Base-by-base conservation (phyloP, 2,888 invertebrate species). In the Actias luna region DNA sequence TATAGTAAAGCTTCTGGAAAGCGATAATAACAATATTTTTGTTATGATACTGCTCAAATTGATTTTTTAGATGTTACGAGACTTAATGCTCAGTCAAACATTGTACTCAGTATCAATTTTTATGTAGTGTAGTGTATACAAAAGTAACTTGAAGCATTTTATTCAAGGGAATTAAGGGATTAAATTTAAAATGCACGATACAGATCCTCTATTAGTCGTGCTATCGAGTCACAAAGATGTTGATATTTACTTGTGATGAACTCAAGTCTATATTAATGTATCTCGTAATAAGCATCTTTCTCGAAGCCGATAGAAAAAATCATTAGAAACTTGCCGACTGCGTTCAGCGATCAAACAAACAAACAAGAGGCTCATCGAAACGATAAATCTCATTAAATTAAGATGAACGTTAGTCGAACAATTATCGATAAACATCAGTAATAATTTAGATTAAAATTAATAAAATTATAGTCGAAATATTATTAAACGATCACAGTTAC, bases 121-220 rank as follows among this genome's bases (percentile, higher is more conserved):
- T 81, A 74, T 76, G 69, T 82, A 33, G 75, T 88, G 82, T 76
- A 78, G 78, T 83, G 77, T 82, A 84, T 69, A 85, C 84, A 83
- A 77, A 79, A 79, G 71, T 77, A 76, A 77, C 72, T 78, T 80
- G 72, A 77, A 79, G 75, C 72, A 75, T 75, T 79, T 78, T 81
- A 81, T 83, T 78, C 74, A 79, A 89, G 87, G 82, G 89, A 90
- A 88, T 88, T 86, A 83, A 83, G 79, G 81, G 85, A 83, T 82
- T 84, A 85, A 79, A 79, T 82, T 84, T 85, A 79, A 79, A 83
- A 87, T 85, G 92, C 92, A 92, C 92, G 92, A 92, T 86, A 87
- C 89, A 92, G 92, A 92, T 92, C 92, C 92, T 92, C 85, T 87
- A 72, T 85, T 89, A 91, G 90, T 88, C 92, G 92, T 92, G 92